Evolutionary conservation across 2,888 invertebrate genomes (phyloP).

Genomic region (Rhamphomyia laevipes): DNA sequence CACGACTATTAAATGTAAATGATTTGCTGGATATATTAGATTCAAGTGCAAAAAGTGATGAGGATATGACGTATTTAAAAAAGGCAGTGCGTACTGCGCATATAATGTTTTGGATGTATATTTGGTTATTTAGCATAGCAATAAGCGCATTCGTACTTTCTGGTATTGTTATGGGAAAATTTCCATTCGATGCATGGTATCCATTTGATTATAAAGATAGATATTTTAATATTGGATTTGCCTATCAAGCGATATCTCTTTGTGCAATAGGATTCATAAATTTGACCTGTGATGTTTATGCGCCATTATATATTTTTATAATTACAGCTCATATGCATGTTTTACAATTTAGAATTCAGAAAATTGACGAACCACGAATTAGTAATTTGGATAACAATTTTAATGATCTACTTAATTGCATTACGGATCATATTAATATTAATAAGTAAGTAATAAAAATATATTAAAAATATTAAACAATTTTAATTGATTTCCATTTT

Average conservation of each 20-base stretch:
- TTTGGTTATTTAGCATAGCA: too few relatives aligned
- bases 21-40: too few relatives aligned
- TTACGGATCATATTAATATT: slow-evolving; percentile 1
- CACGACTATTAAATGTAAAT: too few relatives aligned
- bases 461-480: too few relatives aligned
- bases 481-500: too few relatives aligned
- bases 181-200: background rate
- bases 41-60: too few relatives aligned
- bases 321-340: background rate
- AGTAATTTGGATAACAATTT: background rate
- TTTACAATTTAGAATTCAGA: background rate
- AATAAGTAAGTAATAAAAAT: too few relatives aligned
- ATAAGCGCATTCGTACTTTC: too few relatives aligned
- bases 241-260: background rate
- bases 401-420: background rate
- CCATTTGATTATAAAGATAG: background rate
- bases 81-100: too few relatives aligned
- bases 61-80: too few relatives aligned
- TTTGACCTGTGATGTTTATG: background rate
- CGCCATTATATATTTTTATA: background rate
- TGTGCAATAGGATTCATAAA: background rate
- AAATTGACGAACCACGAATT: too few relatives aligned
- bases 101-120: too few relatives aligned
- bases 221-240: background rate
- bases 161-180: background rate